Percentiles rank a stretch among this genome's conserved stretches.
These are phyloP conservation scores for Eulemur mongoz DNA, from an alignment of 2,797 vertebrate genomes.

Conservation along the genomic window DNA sequence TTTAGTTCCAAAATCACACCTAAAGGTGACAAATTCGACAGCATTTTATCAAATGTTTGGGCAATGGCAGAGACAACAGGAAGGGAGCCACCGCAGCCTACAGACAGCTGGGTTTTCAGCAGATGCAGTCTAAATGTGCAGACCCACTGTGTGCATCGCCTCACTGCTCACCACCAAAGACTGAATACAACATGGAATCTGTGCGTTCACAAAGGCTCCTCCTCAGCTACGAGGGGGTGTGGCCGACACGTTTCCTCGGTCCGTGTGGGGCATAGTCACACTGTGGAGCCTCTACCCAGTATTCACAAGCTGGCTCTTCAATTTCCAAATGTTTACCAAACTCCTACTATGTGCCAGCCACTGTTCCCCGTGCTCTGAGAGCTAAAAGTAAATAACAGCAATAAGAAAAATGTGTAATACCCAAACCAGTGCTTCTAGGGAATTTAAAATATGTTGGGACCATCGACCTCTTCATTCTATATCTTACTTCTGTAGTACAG, in stretches of 20 bases:
- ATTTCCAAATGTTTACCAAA: background rate
- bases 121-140: background rate
- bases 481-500: background rate
- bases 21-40: background rate
- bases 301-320: background rate
- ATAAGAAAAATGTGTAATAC: background rate
- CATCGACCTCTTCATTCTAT: background rate
- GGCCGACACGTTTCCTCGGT: background rate
- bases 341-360: background rate
- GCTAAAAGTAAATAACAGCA: background rate
- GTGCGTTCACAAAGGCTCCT: background rate
- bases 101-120: background rate
- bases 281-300: background rate
- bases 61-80: background rate
- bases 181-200: background rate
- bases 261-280: background rate
- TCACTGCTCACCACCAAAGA: background rate
- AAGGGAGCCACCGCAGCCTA: background rate
- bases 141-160: background rate
- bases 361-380: background rate
- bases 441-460: slow-evolving; percentile 5
- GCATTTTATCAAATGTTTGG: background rate
- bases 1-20: background rate
- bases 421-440: background rate
- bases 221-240: background rate